Conservation (phyloP, 2,113 vertebrate species). For the Cisticola juncidis region DNA sequence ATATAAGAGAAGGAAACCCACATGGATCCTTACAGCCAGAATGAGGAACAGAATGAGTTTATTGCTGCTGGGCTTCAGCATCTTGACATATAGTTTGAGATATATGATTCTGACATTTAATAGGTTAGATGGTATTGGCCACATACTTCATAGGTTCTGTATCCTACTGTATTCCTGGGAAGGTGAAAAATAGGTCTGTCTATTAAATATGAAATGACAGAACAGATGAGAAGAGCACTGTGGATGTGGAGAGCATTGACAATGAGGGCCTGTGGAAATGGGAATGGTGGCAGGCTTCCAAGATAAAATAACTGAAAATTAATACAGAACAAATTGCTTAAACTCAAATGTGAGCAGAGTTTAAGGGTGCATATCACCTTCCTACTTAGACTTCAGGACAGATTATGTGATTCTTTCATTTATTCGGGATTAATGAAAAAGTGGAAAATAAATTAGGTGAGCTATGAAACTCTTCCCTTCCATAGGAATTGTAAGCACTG, state of each 20-base stretch:
- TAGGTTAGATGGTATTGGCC: constrained; percentile 73
- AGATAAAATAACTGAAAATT: constrained; percentile 24
- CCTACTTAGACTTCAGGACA: neutral
- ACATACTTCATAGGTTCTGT: constrained; percentile 70
- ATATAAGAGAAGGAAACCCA: neutral
- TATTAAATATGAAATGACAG: constrained; percentile 61
- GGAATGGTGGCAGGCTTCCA: constrained; percentile 15
- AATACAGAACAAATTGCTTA: constrained; percentile 17
- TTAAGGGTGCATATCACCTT: neutral
- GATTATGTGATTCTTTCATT: neutral
- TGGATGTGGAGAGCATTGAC: constrained; percentile 25
- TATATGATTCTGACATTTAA: constrained; percentile 79
- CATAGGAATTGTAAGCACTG: neutral
- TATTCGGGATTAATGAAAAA: neutral
- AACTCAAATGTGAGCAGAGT: neutral
- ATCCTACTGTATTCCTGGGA: constrained; percentile 58
- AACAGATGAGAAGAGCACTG: constrained; percentile 62
- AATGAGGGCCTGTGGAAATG: constrained; percentile 6
- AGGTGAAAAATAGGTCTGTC: constrained; percentile 68
- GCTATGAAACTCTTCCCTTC: neutral
- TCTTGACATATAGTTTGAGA: constrained; percentile 69
- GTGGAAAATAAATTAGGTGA: neutral
- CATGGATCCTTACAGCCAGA: neutral
- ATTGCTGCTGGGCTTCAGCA: constrained; percentile 38
- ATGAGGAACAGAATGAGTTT: constrained; percentile 42